Evolutionary conservation across 2,113 vertebrate genomes (phyloP).

Genomic region (Malurus cyaneus): DNA sequence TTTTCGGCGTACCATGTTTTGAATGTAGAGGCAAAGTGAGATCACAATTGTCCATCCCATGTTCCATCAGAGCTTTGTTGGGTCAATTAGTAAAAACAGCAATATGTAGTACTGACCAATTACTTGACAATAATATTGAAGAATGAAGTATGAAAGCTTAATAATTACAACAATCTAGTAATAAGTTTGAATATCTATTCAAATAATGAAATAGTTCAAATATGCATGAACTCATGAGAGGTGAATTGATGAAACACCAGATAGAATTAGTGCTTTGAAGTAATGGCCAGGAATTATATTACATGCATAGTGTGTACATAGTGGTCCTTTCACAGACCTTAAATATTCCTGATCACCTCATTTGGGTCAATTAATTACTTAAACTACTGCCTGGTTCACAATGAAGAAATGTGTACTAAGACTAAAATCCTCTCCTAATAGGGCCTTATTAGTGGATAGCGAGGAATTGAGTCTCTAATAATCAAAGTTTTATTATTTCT

Average conservation of each 20-base stretch:
- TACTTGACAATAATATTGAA: background rate
- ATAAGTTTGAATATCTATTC: background rate
- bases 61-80: background rate
- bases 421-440: background rate
- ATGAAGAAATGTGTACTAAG: background rate
- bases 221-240: background rate
- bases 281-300: background rate
- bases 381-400: background rate
- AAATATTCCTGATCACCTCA: background rate
- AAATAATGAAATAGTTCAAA: background rate
- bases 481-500: background rate
- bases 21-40: background rate
- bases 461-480: background rate
- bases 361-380: background rate
- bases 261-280: background rate
- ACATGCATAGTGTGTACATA: background rate
- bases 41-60: background rate
- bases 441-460: background rate
- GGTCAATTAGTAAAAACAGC: background rate
- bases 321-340: background rate
- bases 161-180: background rate
- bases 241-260: fast-evolving
- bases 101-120: background rate
- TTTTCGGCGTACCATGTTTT: background rate
- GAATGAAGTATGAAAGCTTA: background rate